Percentiles rank a stretch among this genome's conserved stretches.
These are phyloP conservation scores for Pristis pectinata DNA, from an alignment of 2,797 vertebrate genomes.

Conservation along the genomic window DNA sequence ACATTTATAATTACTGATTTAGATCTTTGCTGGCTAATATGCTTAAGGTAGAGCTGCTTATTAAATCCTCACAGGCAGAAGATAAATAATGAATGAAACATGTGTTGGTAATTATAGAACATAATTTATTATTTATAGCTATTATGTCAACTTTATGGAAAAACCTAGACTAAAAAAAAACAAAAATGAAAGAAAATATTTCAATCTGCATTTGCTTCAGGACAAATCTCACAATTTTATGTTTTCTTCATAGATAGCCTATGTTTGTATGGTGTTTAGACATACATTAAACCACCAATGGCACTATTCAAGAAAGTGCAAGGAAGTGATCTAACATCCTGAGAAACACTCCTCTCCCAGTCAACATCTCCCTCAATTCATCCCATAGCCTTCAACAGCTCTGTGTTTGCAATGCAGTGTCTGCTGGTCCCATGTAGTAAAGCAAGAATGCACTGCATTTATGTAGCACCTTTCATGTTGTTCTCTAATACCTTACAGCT, in stretches of 20 bases:
- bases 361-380: neutral
- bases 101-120: neutral
- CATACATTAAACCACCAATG: neutral
- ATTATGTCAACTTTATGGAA: no score
- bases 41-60: slow-evolving; percentile 9
- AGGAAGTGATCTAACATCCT: neutral
- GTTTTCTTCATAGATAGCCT: neutral
- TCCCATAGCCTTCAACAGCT: neutral
- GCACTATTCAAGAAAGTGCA: neutral
- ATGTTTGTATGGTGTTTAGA: neutral
- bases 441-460: no score
- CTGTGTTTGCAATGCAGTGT: no score
- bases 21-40: neutral
- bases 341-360: neutral
- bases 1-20: slow-evolving; percentile 25
- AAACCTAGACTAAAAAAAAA: neutral
- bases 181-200: neutral
- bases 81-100: neutral
- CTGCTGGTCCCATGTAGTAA: no score
- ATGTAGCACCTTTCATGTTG: no score
- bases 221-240: neutral
- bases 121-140: neutral
- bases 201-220: neutral
- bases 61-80: neutral
- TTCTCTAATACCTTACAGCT: no score